Percentiles rank a stretch among this genome's conserved stretches.
Evolutionary conservation across 2,888 invertebrate genomes (phyloP).

Genomic region (Drosophila aldrichi): DNA sequence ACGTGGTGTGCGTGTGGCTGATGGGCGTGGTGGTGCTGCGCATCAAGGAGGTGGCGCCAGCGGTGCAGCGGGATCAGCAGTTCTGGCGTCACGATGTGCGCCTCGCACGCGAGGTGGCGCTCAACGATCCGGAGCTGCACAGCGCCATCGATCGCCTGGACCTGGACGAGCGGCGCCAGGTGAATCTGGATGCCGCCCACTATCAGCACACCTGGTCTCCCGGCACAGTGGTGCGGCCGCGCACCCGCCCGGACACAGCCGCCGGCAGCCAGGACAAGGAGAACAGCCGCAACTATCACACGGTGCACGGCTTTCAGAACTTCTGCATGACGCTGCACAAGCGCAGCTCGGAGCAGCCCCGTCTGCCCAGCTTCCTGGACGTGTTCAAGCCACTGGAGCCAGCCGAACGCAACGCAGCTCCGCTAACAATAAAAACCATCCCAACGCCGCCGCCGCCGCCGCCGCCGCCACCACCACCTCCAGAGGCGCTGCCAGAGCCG

Average conservation of each 20-base stretch:
- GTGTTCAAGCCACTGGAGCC: constrained; percentile 34
- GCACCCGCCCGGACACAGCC: background rate
- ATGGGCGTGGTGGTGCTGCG: constrained; percentile 90
- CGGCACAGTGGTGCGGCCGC: constrained; percentile 16
- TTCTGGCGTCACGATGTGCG: constrained; percentile 89
- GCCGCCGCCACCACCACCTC: background rate
- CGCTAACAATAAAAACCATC: background rate
- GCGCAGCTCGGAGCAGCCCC: constrained; percentile 15
- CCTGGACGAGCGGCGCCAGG: constrained; percentile 66
- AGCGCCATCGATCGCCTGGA: constrained; percentile 67
- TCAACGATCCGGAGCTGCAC: constrained; percentile 82
- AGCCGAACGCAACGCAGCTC: background rate
- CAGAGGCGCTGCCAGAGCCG: background rate
- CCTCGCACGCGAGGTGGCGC: constrained; percentile 86
- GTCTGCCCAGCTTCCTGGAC: constrained; percentile 49
- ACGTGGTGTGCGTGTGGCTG: constrained; percentile 90
- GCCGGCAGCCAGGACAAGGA: background rate
- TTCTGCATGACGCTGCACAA: constrained; percentile 61
- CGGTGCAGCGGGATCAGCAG: constrained; percentile 85
- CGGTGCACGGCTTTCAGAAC: constrained; percentile 69
- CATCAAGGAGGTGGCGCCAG: constrained; percentile 88
- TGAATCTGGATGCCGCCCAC: constrained; percentile 39
- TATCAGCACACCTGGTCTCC: constrained; percentile 78
- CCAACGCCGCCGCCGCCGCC: background rate
- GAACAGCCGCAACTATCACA: constrained; percentile 44